Percentiles rank a stretch among this genome's conserved stretches.
Evolutionary conservation across 2,113 vertebrate species (phyloP).

Genomic region (Halichoeres trimaculatus): DNA sequence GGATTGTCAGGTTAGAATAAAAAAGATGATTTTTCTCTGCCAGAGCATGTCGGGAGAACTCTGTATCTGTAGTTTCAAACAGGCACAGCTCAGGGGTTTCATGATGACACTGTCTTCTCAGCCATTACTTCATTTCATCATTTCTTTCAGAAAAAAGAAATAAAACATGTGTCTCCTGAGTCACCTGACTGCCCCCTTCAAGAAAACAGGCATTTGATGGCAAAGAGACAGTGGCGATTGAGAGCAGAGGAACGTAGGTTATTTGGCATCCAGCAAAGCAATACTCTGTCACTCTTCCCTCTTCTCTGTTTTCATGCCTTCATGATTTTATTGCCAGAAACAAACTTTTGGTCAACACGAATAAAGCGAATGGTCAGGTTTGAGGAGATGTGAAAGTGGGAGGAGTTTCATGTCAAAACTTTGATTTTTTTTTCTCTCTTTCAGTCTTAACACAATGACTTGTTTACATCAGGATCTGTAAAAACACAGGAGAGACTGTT

Average conservation of each 20-base stretch:
- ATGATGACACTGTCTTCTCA: background rate
- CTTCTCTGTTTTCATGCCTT: background rate
- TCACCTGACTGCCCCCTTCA: background rate
- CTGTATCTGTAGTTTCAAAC: background rate
- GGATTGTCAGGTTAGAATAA: background rate
- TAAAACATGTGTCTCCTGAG: background rate
- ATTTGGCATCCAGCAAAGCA: background rate
- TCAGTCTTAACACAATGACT: too few relatives aligned
- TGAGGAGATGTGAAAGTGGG: background rate
- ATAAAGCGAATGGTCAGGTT: background rate
- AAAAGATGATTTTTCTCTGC: background rate
- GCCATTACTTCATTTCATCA: background rate
- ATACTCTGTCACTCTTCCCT: too few relatives aligned
- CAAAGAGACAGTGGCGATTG: background rate
- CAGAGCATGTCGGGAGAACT: background rate
- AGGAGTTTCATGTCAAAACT: background rate
- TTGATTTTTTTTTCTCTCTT: too few relatives aligned
- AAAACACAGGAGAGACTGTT: too few relatives aligned
- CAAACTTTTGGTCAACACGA: background rate
- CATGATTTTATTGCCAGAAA: background rate
- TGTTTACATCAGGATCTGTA: background rate
- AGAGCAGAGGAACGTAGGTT: background rate
- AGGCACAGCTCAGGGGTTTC: background rate
- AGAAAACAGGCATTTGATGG: background rate
- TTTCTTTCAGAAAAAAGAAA: background rate